Evolutionary conservation across 2,797 vertebrate species (phyloP), one percentile per base, ranked within the genome.

Genomic region (Oryzias sinensis): DNA sequence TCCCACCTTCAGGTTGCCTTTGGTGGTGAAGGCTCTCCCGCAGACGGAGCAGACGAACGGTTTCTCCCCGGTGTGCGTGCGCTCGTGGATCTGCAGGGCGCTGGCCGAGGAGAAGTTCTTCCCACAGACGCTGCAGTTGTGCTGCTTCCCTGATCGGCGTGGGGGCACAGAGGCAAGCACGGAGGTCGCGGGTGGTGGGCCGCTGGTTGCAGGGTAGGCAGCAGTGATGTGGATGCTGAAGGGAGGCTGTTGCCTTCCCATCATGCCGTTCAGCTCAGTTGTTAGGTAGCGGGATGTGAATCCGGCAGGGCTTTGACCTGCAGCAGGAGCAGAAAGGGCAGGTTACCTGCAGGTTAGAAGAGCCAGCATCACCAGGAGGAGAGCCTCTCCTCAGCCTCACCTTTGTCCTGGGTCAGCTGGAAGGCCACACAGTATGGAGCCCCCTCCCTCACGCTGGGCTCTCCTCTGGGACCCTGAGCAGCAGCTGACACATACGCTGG

Each of bases 31-130:
- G 49, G 97, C 97, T 89, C 97, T 91, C 81, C 96, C 95, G 49
- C 97, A 99, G 90, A 98, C 92, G 77, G 95, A 95, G 90, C 97
- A 99, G 85, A 96, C 94, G 45, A 99, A 99, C 0, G 97, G 97
- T 84, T 99, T 99, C 93, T 99, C 97, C 68, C 97, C 97, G 0
- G 97, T 98, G 93, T 99, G 97, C 15, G 96, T 98, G 76, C 97
- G 95, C 85, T 97, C 96, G 4, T 99, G 97, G 91, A 98, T 99
- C 94, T 99, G 97, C 67, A 99, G 93, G 66, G 97, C 97, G 59
- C 97, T 99, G 88, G 96, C 96, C 14, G 97, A 98, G 13, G 97
- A 99, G 92, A 98, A 98, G 92, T 96, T 98, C 93, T 99, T 99
- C 77, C 95, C 95, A 6, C 97, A 99, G 0, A 85, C 94, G 67